Percentiles rank a stretch among this genome's conserved stretches.
Evolutionary conservation across 2,797 vertebrate species (phyloP).

Genomic region (Sebastes vulpes): DNA sequence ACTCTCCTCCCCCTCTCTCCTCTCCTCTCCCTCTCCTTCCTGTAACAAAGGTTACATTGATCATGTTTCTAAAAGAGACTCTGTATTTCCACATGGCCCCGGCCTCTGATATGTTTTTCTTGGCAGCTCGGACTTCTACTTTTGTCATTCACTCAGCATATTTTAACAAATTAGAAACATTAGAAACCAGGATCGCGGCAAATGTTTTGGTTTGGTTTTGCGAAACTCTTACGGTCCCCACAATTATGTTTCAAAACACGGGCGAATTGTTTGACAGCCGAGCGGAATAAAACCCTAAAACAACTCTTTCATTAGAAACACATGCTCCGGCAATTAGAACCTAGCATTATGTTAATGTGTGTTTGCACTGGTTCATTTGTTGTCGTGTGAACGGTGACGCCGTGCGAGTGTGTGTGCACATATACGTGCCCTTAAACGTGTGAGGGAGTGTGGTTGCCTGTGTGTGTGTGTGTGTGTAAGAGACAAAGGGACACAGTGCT

Average conservation of each 20-base stretch:
- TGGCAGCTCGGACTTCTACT: slow-evolving; percentile 80
- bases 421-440: slow-evolving; percentile 5
- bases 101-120: slow-evolving; percentile 87
- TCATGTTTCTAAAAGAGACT: slow-evolving; percentile 83
- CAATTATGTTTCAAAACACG: slow-evolving; percentile 88
- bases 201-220: slow-evolving; percentile 86
- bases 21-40: slow-evolving; percentile 68
- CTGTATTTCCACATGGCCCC: slow-evolving; percentile 72
- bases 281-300: slow-evolving; percentile 86
- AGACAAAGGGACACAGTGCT: slow-evolving; percentile 86
- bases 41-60: slow-evolving; percentile 86
- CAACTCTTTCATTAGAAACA: slow-evolving; percentile 91
- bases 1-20: slow-evolving; percentile 23
- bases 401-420: background rate
- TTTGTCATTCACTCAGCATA: slow-evolving; percentile 84
- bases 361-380: slow-evolving; percentile 75
- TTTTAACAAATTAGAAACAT: slow-evolving; percentile 89
- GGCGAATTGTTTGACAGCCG: slow-evolving; percentile 85
- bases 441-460: slow-evolving; percentile 16
- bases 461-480: slow-evolving; percentile 52
- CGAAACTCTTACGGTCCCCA: slow-evolving; percentile 78
- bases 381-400: slow-evolving; percentile 70
- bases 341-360: slow-evolving; percentile 85
- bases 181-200: slow-evolving; percentile 82
- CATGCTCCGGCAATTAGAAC: slow-evolving; percentile 85